Conservation (phyloP, 2,797 vertebrate genomes). For the Hypotaenidia okinawae region DNA sequence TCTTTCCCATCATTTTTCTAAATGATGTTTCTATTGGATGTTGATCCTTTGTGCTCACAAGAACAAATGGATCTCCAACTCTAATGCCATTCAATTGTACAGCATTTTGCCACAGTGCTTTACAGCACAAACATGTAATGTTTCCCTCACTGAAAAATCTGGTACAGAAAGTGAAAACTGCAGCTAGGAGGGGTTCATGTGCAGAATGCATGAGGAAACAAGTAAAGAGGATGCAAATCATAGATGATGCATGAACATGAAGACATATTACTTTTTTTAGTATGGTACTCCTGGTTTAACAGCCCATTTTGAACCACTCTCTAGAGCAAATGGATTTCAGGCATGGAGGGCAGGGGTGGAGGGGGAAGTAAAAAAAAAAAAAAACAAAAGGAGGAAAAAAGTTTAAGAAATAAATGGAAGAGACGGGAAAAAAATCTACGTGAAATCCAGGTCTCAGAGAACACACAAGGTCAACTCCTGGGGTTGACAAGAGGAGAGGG, state of each 20-base stretch:
- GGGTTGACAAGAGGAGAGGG: not conserved
- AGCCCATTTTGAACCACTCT: not conserved
- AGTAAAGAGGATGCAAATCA: not conserved
- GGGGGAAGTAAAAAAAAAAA: not conserved
- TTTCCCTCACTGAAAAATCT: not conserved
- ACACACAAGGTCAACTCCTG: not conserved
- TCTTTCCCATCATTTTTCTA: not conserved
- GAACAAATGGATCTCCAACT: not conserved
- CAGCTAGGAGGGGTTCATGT: not conserved
- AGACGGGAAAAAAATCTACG: not conserved
- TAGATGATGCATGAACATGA: not conserved
- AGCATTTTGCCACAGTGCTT: not conserved
- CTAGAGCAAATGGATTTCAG: not conserved
- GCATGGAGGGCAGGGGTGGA: not conserved
- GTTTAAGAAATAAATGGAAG: not conserved
- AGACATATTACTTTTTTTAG: not conserved
- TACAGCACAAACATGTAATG: not conserved
- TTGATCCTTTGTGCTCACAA: not conserved
- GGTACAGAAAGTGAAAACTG: not conserved
- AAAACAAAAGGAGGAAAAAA: not conserved
- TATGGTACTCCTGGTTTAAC: not conserved
- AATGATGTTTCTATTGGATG: not conserved
- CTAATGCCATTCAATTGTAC: not conserved
- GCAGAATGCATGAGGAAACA: not conserved
- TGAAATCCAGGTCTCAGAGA: not conserved